Evolutionary conservation across 2,113 vertebrate species (phyloP).

Genomic region (Hypocryptadius cinnamomeus): DNA sequence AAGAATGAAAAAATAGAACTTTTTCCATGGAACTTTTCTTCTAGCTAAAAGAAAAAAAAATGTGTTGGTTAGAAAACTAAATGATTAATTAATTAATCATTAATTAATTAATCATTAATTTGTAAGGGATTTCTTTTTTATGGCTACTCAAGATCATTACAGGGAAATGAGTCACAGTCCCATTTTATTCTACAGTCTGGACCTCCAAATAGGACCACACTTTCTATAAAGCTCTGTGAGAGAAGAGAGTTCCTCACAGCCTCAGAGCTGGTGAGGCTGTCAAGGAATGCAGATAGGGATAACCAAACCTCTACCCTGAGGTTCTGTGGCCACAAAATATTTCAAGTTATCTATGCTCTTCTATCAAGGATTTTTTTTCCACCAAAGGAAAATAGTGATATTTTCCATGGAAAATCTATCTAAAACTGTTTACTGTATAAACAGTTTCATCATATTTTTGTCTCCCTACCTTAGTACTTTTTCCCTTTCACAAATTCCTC

Average conservation of each 20-base stretch:
- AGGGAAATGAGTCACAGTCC: not conserved
- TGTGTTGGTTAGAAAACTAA: not conserved
- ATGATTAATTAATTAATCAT: no score
- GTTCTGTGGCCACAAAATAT: not conserved
- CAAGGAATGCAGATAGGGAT: not conserved
- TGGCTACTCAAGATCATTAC: not conserved
- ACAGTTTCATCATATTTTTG: not conserved
- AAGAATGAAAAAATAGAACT: not conserved
- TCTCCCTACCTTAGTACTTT: not conserved
- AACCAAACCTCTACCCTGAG: not conserved
- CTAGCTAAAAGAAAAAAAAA: not conserved
- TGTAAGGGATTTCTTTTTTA: not conserved
- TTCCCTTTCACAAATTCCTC: not conserved
- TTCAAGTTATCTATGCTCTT: not conserved
- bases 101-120: no score
- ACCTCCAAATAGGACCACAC: not conserved
- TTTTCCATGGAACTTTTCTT: not conserved
- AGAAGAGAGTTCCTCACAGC: not conserved
- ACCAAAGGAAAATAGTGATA: not conserved
- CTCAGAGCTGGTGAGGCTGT: not conserved
- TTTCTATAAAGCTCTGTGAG: not conserved
- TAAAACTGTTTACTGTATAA: not conserved
- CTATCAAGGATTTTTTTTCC: not conserved
- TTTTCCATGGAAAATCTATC: not conserved
- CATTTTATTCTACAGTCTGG: not conserved